Evolutionary conservation across 2,888 invertebrate species (phyloP), one percentile per base, ranked within the genome.

Genomic region (Meiosimyza platycephala): DNA sequence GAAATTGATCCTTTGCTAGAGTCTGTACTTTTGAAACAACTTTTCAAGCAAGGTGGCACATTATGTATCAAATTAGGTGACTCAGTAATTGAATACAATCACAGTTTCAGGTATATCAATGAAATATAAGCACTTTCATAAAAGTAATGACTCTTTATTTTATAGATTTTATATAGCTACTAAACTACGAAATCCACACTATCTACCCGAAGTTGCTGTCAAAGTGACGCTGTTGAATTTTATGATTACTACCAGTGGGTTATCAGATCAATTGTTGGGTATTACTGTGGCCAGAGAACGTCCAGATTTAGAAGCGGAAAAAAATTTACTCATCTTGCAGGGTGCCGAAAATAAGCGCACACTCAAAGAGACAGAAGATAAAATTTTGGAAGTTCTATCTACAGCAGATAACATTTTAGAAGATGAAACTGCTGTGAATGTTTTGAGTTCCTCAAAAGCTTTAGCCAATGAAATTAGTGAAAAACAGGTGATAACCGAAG

Each of bases 161-260:
- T n/a, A 22, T 80, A 94, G 96, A 80, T 90, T 98, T 76, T 98
- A 96, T 85, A 95, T 98, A 79, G 97, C 97, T 18, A 97, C 98
- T 3, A 97, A 97, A 84, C 88, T 97, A 62, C 90, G 95, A 28
- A 98, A 97, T 88, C 98, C 98, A 0, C 97, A 97, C 87, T 98
- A 97, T 84, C 86, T 97, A 71, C 97, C 98, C 0, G 98, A 98
- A 88, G 92, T 97, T 7, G 94, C 97, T 0, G 96, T 96, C 0
- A 96, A 97, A 85, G 94, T 95, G 7, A 95, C 96, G 1, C 85
- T 98, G 28, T 90, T 98, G 3, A 97, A 97, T 88, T 98, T 98
- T 84, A 95, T 96, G 94, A 93, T 98, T 79, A 97, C 97, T 6
- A 91, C 92, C 57, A 93, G 92, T 71, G 98, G 98, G 1, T 88